Percentiles rank a stretch among this genome's conserved stretches.
Evolutionary conservation across 2,797 vertebrate species (phyloP).

Genomic region (Natrix natrix): DNA sequence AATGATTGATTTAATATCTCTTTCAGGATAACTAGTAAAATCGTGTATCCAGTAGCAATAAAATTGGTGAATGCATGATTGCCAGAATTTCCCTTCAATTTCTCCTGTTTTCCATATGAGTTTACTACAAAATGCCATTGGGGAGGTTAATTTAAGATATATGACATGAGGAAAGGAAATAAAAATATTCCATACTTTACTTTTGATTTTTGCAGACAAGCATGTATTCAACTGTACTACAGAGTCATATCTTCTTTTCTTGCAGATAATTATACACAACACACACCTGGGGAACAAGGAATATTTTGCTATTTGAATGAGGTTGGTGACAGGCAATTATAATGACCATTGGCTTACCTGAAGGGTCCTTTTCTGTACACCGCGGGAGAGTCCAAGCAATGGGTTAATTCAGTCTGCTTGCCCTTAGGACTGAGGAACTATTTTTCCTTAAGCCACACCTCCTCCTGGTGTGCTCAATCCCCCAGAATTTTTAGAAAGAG

Average conservation of each 20-base stretch:
- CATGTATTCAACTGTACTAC: background rate
- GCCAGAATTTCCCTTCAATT: slow-evolving; percentile 64
- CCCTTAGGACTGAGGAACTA: too few species aligned
- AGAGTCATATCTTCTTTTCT: background rate
- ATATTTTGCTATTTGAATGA: background rate
- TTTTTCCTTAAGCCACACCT: too few species aligned
- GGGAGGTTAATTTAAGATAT: slow-evolving; percentile 68
- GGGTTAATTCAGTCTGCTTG: too few species aligned
- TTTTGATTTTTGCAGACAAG: slow-evolving; percentile 6
- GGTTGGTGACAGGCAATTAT: background rate
- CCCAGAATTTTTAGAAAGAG: too few species aligned
- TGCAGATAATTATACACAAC: background rate
- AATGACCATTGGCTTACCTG: too few species aligned
- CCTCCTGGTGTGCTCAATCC: too few species aligned
- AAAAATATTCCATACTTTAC: slow-evolving; percentile 60
- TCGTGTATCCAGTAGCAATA: slow-evolving; percentile 41
- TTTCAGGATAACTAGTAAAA: slow-evolving; percentile 55
- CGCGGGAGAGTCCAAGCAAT: too few species aligned
- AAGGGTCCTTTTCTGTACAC: too few species aligned
- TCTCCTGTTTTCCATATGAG: slow-evolving; percentile 61
- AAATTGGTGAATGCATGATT: background rate
- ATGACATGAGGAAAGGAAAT: slow-evolving; percentile 61
- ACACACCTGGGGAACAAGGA: background rate
- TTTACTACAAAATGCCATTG: slow-evolving; percentile 64
- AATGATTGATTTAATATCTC: slow-evolving; percentile 64